Evolutionary conservation across 2,113 vertebrate species (phyloP), one percentile per base, ranked within the genome.

Genomic region (Eulemur macaco): DNA sequence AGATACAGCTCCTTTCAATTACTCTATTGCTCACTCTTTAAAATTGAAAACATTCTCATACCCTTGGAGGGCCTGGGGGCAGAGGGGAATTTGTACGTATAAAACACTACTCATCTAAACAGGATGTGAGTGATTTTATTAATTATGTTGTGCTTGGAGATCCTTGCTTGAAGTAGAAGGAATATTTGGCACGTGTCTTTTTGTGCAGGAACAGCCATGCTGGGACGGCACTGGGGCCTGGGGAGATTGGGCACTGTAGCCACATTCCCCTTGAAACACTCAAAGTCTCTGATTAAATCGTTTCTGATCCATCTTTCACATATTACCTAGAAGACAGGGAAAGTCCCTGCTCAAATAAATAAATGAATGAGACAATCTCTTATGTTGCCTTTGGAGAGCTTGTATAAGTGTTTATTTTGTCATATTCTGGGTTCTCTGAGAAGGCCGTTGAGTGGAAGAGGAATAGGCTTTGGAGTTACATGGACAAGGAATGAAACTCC

Each of bases 1-100:
- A 97, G 80, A 90, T 92, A 94, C 93, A 97, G 94, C 69, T 97
- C 92, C 96, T 97, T 97, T 97, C 96, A 95, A 88, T 97, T 95
- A 96, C 47, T 95, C 39, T 90, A 58, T 86, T 92, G 92, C 92
- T 96, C 71, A 86, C 83, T 94, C 90, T 95, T 94, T 84, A 97
- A 97, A 97, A 97, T 93, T 80, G 42, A 56, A 97, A 98, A 97
- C 95, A 97, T 96, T 85, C 82, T 95, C 52, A n/a, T 95, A 83
- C 45, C 78, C 77, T 71, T 94, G 34, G 80, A 97, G 64, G 50
- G 93, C 96, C 94, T 76, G 29, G 25, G 84, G 90, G 91, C 69
- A 97, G 68, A 96, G 89, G 90, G 78, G 91, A 96, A 97, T 97
- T 97, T 97, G 91, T 95, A 71, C 69, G 68, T 89, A 95, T 97